Evolutionary conservation across 2,888 invertebrate species (phyloP).

Genomic region (Aplocera efformata): DNA sequence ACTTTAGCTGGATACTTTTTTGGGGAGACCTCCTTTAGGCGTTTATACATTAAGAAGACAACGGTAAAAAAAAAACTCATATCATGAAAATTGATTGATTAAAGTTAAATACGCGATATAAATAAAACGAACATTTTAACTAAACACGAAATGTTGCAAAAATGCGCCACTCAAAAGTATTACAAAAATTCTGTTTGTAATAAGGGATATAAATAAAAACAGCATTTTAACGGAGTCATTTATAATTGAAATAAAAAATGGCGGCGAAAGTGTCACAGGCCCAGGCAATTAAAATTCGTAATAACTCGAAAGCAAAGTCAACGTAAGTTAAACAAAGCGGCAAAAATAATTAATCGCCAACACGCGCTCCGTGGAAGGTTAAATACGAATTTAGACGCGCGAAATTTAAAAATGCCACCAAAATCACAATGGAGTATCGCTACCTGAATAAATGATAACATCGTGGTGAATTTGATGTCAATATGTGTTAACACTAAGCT

Average conservation of each 20-base stretch:
- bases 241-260: conserved; percentile 35
- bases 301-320: conserved; percentile 67
- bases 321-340: conserved; percentile 69
- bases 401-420: conserved; percentile 37
- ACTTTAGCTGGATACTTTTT: too few relatives aligned
- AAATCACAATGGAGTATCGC: conserved; percentile 70
- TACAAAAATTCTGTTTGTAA: not conserved
- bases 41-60: too few relatives aligned
- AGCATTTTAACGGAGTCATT: conserved; percentile 16
- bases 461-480: conserved; percentile 80
- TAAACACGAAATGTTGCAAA: too few relatives aligned
- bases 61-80: too few relatives aligned
- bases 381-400: conserved; percentile 26
- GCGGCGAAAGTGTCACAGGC: conserved; percentile 43
- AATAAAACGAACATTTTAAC: too few relatives aligned
- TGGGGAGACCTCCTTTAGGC: too few relatives aligned
- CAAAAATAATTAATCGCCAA: conserved; percentile 67
- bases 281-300: conserved; percentile 69
- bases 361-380: conserved; percentile 49
- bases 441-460: conserved; percentile 79
- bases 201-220: conserved; percentile 19
- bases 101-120: too few relatives aligned
- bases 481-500: conserved; percentile 81
- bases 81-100: too few relatives aligned
- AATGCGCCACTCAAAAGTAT: too few relatives aligned